Conservation (phyloP, 2,113 vertebrate species). For the Charina bottae region DNA sequence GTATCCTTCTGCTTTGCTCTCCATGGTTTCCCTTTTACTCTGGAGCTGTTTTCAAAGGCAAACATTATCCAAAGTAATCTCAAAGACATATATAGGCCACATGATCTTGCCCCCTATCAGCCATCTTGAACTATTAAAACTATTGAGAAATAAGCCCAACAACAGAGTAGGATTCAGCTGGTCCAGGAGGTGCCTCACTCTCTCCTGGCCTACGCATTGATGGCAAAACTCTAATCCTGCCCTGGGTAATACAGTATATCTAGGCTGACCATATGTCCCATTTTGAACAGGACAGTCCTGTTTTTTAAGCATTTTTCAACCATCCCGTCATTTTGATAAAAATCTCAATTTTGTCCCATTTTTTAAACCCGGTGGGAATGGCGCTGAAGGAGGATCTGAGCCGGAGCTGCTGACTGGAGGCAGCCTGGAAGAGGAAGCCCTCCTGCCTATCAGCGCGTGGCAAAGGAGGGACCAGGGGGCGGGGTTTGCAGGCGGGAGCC, state of each 20-base stretch:
- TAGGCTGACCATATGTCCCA: too few relatives aligned
- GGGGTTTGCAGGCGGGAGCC: too few relatives aligned
- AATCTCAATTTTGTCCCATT: too few relatives aligned
- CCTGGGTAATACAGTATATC: background rate
- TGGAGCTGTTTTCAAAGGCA: background rate
- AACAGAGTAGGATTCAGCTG: background rate
- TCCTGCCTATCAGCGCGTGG: too few relatives aligned
- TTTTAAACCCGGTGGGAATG: too few relatives aligned
- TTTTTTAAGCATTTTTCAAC: too few relatives aligned
- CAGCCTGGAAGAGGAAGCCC: too few relatives aligned
- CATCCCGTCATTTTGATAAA: too few relatives aligned
- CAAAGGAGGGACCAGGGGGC: too few relatives aligned
- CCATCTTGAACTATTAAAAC: background rate
- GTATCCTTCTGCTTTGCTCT: conserved; percentile 9
- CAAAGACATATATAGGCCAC: background rate
- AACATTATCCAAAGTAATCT: background rate
- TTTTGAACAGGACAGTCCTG: too few relatives aligned
- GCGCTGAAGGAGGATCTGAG: too few relatives aligned
- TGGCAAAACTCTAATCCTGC: background rate
- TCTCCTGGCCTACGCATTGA: background rate
- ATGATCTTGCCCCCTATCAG: background rate
- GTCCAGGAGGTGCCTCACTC: background rate
- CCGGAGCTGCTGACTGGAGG: too few relatives aligned
- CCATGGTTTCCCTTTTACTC: background rate
- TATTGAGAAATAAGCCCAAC: background rate